Percentiles rank a stretch among this genome's conserved stretches.
Evolutionary conservation across 2,888 invertebrate genomes (phyloP).

Genomic region (Campoplex capitator): DNA sequence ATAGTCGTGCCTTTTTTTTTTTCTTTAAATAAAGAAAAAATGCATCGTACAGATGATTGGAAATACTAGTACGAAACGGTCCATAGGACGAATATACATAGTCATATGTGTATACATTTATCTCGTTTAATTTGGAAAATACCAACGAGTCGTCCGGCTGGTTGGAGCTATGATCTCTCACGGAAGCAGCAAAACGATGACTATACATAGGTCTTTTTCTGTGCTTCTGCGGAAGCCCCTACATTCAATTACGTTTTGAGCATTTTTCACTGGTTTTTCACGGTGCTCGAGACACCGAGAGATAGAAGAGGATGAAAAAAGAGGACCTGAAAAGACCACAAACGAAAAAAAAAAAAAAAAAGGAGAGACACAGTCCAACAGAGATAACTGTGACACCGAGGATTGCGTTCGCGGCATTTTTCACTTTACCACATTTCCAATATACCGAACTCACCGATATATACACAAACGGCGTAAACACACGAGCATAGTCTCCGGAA

Average conservation of each 20-base stretch:
- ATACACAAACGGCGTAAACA: slow-evolving; percentile 11
- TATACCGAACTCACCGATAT: slow-evolving; percentile 57
- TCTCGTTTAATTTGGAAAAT: slow-evolving; percentile 68
- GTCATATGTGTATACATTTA: slow-evolving; percentile 48
- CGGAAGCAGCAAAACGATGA: slow-evolving; percentile 53
- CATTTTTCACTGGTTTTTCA: slow-evolving; percentile 65
- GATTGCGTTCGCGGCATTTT: slow-evolving; percentile 66
- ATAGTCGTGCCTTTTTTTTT: too few relatives aligned
- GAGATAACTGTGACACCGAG: slow-evolving; percentile 65
- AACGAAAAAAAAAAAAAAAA: not conserved
- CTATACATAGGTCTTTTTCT: slow-evolving; percentile 11
- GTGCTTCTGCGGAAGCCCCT: slow-evolving; percentile 24
- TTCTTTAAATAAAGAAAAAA: too few relatives aligned
- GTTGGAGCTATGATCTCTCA: slow-evolving; percentile 61
- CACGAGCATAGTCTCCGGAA: slow-evolving; percentile 12
- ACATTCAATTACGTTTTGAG: slow-evolving; percentile 72
- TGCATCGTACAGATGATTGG: not conserved
- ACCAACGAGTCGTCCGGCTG: slow-evolving; percentile 59
- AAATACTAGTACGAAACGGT: not conserved
- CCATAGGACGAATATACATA: slow-evolving; percentile 16
- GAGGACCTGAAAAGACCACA: slow-evolving; percentile 23
- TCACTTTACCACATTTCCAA: slow-evolving; percentile 69
- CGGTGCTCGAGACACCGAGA: slow-evolving; percentile 44
- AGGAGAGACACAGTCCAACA: slow-evolving; percentile 26
- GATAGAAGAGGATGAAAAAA: slow-evolving; percentile 25